Conservation (phyloP, 2,113 vertebrate species). For the cattle (Bos taurus) region ARS-UCD2.0 NC_037336.1:15450501-15451000, state of each 20-base stretch:
- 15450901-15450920: not conserved
- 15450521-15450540: not conserved
- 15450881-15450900: slow-evolving; percentile 5
- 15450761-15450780: not conserved
- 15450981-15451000: not conserved
- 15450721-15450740: not conserved
- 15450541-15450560: not conserved
- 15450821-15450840: slow-evolving; percentile 36
- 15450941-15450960: not conserved
- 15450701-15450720: not conserved
- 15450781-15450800: not conserved
- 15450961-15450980: not conserved
- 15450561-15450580: not conserved
- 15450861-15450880: not conserved
- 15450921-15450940: not conserved
- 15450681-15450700: not conserved
- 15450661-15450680: not conserved
- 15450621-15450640: not conserved
- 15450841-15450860: not conserved
- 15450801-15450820: not conserved
- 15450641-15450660: not conserved
- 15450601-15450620: not conserved
- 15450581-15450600: not conserved
- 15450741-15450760: not conserved
- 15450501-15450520: not conserved